Percentiles rank a stretch among this genome's conserved stretches.
These are phyloP conservation scores for Trigoniulus corallinus DNA, from an alignment of 1,140 invertebrate genomes.

Conservation along the genomic window DNA sequence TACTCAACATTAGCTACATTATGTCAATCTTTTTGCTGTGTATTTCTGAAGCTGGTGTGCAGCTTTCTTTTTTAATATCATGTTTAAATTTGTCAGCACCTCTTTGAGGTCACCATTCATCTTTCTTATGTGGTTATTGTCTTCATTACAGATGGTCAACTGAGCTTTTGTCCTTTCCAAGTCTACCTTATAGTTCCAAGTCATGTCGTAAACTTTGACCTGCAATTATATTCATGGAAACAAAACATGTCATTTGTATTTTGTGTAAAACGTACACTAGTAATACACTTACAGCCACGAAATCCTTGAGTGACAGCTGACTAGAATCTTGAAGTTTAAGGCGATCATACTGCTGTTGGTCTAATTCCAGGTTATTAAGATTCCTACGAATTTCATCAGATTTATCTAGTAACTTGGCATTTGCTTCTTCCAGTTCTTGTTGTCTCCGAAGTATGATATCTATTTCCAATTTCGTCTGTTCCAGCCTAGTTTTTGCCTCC, in stretches of 20 bases:
- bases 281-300: slow-evolving; percentile 25
- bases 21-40: background rate
- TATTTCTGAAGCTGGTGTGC: background rate
- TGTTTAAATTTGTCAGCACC: background rate
- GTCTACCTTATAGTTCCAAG: background rate
- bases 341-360: slow-evolving; percentile 24
- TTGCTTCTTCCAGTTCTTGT: slow-evolving; percentile 24
- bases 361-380: slow-evolving; percentile 20
- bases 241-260: too few relatives aligned
- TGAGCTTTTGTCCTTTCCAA: background rate
- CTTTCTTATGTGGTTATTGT: background rate
- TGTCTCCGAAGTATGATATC: slow-evolving; percentile 22
- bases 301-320: slow-evolving; percentile 24
- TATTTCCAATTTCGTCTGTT: slow-evolving; percentile 22
- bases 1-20: too few relatives aligned
- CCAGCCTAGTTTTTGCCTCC: slow-evolving; percentile 22
- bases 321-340: slow-evolving; percentile 20
- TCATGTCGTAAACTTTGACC: background rate
- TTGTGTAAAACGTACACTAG: too few relatives aligned
- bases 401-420: slow-evolving; percentile 24
- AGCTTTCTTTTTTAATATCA: background rate
- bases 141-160: background rate
- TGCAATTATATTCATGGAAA: too few relatives aligned
- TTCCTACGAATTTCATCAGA: slow-evolving; percentile 21
- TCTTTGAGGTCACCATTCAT: background rate